Base-by-base conservation (phyloP, 1,140 invertebrate species). In the Lepidotrigona ventralis region DNA sequence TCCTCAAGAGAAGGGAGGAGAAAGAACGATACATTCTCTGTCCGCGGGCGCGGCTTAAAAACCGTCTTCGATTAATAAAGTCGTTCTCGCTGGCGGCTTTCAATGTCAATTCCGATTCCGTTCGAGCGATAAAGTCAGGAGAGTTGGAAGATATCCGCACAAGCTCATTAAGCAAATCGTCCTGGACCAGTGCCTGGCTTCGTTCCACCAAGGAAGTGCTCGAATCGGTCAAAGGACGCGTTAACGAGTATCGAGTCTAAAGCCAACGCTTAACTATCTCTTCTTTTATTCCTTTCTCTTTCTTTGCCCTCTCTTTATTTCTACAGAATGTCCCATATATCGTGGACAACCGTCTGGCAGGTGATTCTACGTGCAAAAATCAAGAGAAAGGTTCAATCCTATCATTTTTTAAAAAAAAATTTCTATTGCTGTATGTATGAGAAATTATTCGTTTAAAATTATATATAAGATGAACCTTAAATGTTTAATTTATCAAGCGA, bases 171-270 rank as follows among this genome's bases (percentile, higher is more conserved):
- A 85, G 71, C 73, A 88, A 83, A 85, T 87, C 70, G 73, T 69
- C n/a, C 51, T 79, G 75, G 80, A 68, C 73, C 66, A 46, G 17
- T 23, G 54, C 39, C 78, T 66, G 54, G 26, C 21, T 33, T 33
- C 46, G 46, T 51, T 46, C 58, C 56, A 46, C 21, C 15, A 21
- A 54, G 64, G 54, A 76, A 83, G 70, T 46, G n/a, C 56, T 81
- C 71, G 79, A 81, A 64, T 71, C 75, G 64, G 23, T 71, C 81
- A 56, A 82, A 82, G 39, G 58, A 79, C 75, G 69, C 66, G 86
- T 58, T 88, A 88, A 88, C 86, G 78, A 88, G 85, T 85, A 81
- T 85, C 85, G 79, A 78, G 64, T 26, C 73, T 82, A 69, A n/a
- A 15, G 46, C 58, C n/a, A 76, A 56, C 53, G 29, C 21, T 82